Base-by-base conservation (phyloP, 64 coral and sea anemone genomes). In the Dendrophyllia cribrosa region DNA sequence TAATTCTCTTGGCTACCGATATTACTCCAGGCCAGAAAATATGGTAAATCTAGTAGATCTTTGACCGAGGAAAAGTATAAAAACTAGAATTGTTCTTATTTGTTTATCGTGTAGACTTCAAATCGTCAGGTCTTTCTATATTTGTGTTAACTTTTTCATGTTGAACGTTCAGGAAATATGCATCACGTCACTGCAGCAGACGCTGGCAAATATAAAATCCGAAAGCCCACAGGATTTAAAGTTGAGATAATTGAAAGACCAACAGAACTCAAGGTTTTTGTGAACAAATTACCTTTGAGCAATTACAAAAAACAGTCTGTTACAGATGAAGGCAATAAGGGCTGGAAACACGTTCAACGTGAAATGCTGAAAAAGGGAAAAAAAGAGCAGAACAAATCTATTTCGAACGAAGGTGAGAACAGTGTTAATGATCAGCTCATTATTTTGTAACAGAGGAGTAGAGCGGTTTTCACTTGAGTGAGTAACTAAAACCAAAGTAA, bases 211-310 rank as follows among this genome's bases (percentile, higher is more conserved):
- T 15, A 4, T 4, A 34, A 17, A 12, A 22, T 24, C 6, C 21
- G 13, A 44, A 50, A 60, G 14, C 34, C 58, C 6, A 43, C 43
- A 17, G 56, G 13, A 48, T 16, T 83, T 43, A 66, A 66, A 20
- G 61, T 83, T 11, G 79, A 83, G 20, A 83, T 83, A 17, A 83
- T 83, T 66, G 59, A 83, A 21, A 83, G 59, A 83, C 79, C 79
- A 4, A 66, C 20, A 83, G 59, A 66, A 83, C 79, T 83, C 5
- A 83, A 66, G 20, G 79, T 83, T 3, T 49, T 66, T 47, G 79
- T 83, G 15, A 50, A 83, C 60, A 83, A 66, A 21, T 15, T 34
- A n/a, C 79, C 79, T 10, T 6, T 21, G 15, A 47, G 44, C 45
- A n/a, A n/a, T n/a, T n/a, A n/a, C n/a, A 45, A 16, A 63, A 44